Conservation (phyloP, 2,797 vertebrate genomes). For the Zenarchopterus dispar region DNA sequence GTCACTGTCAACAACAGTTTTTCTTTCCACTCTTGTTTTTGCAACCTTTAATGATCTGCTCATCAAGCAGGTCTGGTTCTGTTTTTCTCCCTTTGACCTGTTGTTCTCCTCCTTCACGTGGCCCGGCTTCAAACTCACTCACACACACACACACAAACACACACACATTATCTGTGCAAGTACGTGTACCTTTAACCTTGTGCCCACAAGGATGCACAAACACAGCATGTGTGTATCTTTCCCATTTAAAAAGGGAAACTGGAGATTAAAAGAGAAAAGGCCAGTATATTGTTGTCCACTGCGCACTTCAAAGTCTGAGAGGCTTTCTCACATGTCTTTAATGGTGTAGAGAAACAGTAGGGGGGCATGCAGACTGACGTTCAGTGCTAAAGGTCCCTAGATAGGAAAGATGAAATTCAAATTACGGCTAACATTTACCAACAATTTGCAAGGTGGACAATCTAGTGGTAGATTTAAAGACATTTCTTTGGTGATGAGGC, state of each 20-base stretch:
- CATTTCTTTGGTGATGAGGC: slow-evolving; percentile 4
- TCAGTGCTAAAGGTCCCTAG: slow-evolving; percentile 65
- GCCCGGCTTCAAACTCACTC: slow-evolving; percentile 34
- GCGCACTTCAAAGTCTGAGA: slow-evolving; percentile 74
- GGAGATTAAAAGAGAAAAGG: slow-evolving; percentile 65
- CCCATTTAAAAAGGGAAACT: slow-evolving; percentile 42
- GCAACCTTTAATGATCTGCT: slow-evolving; percentile 70
- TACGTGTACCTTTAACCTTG: slow-evolving; percentile 44
- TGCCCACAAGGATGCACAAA: slow-evolving; percentile 45
- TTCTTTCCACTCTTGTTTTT: slow-evolving; percentile 68
- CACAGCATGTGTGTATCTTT: slow-evolving; percentile 25
- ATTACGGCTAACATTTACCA: slow-evolving; percentile 56
- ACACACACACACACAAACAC: slow-evolving; percentile 16
- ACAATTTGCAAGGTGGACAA: slow-evolving; percentile 27
- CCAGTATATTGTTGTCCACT: slow-evolving; percentile 61
- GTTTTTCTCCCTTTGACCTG: slow-evolving; percentile 83
- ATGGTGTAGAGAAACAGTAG: slow-evolving; percentile 73
- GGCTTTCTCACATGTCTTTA: slow-evolving; percentile 76
- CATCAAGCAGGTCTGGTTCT: slow-evolving; percentile 78
- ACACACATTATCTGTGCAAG: slow-evolving; percentile 27
- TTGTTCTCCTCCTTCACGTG: slow-evolving; percentile 68
- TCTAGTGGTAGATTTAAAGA: not conserved
- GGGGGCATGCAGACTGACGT: slow-evolving; percentile 55
- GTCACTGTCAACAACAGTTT: slow-evolving; percentile 46
- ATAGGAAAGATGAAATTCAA: slow-evolving; percentile 71